phyloP scores from a whole-genome alignment of 2,797 vertebrate species.

The Helostoma temminkii region DNA sequence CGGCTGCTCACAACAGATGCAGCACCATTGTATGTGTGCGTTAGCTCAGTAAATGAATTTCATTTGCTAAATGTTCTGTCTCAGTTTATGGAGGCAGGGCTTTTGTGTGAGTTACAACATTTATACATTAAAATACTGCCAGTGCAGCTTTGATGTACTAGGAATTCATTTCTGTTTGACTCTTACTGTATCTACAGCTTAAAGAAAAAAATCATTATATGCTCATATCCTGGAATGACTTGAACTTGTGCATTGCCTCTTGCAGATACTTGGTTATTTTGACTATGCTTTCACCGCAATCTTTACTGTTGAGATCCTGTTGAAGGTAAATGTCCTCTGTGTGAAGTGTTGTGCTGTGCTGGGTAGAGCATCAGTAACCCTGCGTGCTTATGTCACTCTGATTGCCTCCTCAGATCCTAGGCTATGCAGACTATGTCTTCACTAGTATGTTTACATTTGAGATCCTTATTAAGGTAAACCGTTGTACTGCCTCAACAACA shows the following conservation, averaged over 20 bases:
- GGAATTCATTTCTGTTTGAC: conserved; percentile 1
- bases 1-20: not conserved
- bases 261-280: conserved; percentile 99
- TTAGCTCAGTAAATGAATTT: not conserved
- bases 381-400: conserved; percentile 78
- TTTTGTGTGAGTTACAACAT: not conserved
- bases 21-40: not conserved
- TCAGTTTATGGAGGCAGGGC: not conserved
- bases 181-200: conserved; percentile 12
- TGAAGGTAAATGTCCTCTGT: conserved; percentile 93
- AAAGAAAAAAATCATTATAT: conserved; percentile 31
- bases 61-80: not conserved
- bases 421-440: conserved; percentile 99
- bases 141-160: conserved; percentile 13
- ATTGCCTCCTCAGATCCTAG: conserved; percentile 96
- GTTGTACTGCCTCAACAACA: conserved; percentile 77
- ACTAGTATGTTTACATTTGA: conserved; percentile 99
- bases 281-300: conserved; percentile 99
- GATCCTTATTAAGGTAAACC: conserved; percentile 96
- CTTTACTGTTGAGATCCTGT: conserved; percentile 99
- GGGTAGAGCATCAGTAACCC: conserved; percentile 87
- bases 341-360: conserved; percentile 73
- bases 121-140: conserved; percentile 2
- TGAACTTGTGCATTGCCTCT: conserved; percentile 85
- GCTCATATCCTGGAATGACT: conserved; percentile 61